Evolutionary conservation across 30 jellyfish, hydroid and myxozoan species (phyloP).

Genomic region (Mastigias papua): DNA sequence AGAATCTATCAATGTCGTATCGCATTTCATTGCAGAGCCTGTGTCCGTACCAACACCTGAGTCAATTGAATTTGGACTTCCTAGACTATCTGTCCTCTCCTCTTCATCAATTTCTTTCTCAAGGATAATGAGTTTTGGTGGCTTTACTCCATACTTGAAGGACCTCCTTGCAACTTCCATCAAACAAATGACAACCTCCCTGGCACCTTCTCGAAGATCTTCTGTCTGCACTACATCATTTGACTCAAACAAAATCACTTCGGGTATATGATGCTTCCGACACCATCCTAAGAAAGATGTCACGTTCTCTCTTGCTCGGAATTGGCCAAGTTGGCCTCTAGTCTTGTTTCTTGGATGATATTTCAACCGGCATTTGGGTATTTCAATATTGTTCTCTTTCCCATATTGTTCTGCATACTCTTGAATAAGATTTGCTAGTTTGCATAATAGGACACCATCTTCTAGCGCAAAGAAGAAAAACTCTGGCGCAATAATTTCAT

Average conservation of each 20-base stretch:
- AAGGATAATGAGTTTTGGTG: conserved; percentile 85
- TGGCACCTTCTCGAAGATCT: conserved; percentile 94
- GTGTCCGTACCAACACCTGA: conserved; percentile 93
- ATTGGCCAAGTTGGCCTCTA: conserved; percentile 92
- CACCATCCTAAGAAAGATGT: conserved; percentile 92
- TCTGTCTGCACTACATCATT: conserved; percentile 98
- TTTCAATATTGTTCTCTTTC: conserved; percentile 29
- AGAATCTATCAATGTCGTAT: not conserved
- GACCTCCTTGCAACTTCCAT: conserved; percentile 98
- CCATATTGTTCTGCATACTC: conserved; percentile 81
- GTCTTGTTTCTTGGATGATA: conserved; percentile 86
- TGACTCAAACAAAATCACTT: conserved; percentile 92
- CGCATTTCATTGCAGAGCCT: not conserved
- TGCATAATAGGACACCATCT: conserved; percentile 96
- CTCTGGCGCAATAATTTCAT: conserved; percentile 90
- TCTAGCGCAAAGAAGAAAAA: conserved; percentile 83
- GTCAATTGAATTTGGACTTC: conserved; percentile 88
- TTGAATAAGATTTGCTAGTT: conserved; percentile 88
- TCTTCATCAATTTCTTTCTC: conserved; percentile 94
- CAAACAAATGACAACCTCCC: conserved; percentile 95
- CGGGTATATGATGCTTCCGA: conserved; percentile 86
- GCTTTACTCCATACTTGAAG: conserved; percentile 90
- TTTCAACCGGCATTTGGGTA: conserved; percentile 51
- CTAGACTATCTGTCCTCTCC: conserved; percentile 55
- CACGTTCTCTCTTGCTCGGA: conserved; percentile 93